Conservation (phyloP, 2,888 invertebrate genomes). For the Lypha dubia region DNA sequence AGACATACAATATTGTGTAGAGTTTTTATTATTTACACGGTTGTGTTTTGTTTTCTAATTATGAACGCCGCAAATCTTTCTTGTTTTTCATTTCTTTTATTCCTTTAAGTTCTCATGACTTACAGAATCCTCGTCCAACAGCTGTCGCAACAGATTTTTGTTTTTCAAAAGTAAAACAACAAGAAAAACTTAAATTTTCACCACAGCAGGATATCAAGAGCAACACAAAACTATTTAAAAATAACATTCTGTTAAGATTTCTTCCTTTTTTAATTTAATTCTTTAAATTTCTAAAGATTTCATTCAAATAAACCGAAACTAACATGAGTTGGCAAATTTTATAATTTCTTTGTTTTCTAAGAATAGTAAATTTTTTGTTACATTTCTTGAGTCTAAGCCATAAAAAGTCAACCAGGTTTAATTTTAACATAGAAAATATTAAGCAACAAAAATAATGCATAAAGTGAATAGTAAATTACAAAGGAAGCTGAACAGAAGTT, state of each 20-base stretch:
- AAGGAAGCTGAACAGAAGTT: conserved; percentile 24
- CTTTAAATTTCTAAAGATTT: conserved; percentile 3
- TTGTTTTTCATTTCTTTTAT: conserved; percentile 37
- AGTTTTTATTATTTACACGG: conserved; percentile 47
- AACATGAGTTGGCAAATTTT: conserved; percentile 51
- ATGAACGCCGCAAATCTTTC: conserved; percentile 64
- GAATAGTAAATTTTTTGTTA: neutral
- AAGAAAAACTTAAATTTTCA: conserved; percentile 57
- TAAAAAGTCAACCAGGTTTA: conserved; percentile 57
- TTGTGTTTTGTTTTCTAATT: conserved; percentile 61
- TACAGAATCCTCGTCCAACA: conserved; percentile 70
- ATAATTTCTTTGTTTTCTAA: conserved; percentile 10
- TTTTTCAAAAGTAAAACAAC: conserved; percentile 36
- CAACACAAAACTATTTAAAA: conserved; percentile 64
- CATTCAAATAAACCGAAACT: conserved; percentile 4
- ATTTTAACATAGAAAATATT: conserved; percentile 55
- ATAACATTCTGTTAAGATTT: conserved; percentile 68
- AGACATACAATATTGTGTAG: conserved; percentile 44
- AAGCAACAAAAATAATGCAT: neutral
- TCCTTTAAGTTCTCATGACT: conserved; percentile 47
- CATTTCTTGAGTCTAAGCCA: neutral
- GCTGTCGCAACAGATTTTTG: conserved; percentile 72
- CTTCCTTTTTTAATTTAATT: conserved; percentile 10
- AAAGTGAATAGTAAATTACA: conserved; percentile 12
- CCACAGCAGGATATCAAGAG: conserved; percentile 69